A percentile compares a stretch with the other conserved stretches of the same genome.
Conservation (phyloP, 2,888 invertebrate genomes). For the Lepetodrilus schrolli region DNA sequence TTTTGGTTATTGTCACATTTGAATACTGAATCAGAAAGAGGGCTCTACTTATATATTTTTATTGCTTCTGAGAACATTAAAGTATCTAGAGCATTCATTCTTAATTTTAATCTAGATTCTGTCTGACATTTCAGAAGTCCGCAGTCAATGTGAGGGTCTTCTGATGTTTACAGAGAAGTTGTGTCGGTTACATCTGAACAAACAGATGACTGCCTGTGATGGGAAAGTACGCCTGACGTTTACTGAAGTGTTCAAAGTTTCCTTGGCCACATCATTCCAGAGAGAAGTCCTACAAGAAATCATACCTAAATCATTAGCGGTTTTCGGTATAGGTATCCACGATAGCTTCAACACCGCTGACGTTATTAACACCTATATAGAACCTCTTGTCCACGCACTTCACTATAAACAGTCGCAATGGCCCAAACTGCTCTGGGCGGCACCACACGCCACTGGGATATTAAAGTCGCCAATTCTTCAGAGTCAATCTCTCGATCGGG, state of each 20-base stretch:
- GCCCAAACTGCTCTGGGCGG: constrained; percentile 38
- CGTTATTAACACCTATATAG: neutral
- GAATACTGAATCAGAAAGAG: too few species aligned
- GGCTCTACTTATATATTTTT: too few species aligned
- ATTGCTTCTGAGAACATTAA: neutral
- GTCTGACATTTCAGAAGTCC: constrained; percentile 5
- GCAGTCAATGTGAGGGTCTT: constrained; percentile 18
- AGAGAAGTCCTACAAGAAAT: neutral
- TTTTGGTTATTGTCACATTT: neutral
- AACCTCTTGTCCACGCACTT: neutral
- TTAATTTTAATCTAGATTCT: neutral
- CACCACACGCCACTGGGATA: constrained; percentile 38
- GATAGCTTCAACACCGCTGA: constrained; percentile 29
- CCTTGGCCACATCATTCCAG: neutral
- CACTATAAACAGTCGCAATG: neutral
- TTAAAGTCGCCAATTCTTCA: constrained; percentile 36
- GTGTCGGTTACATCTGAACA: constrained; percentile 22
- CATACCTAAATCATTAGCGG: constrained; percentile 2
- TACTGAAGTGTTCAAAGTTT: neutral
- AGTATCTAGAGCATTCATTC: neutral
- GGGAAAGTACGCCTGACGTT: neutral
- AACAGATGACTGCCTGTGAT: neutral
- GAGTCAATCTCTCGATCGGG: constrained; percentile 29
- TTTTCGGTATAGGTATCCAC: constrained; percentile 38
- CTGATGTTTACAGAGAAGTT: constrained; percentile 38